A percentile compares a stretch with the other conserved stretches of the same genome.
phyloP scores from a whole-genome alignment of 2,113 vertebrate species.

The Kryptolebias marmoratus region DNA sequence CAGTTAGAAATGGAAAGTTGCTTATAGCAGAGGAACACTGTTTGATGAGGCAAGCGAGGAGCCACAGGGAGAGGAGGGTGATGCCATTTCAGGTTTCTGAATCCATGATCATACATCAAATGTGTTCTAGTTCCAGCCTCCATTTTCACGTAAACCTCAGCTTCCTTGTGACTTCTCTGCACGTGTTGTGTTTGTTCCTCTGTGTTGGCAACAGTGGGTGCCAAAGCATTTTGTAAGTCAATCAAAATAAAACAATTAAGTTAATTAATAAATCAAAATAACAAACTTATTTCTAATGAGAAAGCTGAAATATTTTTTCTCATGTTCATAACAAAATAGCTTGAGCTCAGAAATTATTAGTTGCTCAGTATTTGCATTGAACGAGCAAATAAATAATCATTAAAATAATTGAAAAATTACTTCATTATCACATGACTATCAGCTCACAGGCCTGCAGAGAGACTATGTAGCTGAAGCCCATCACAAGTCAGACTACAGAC shows the following conservation, averaged over 20 bases:
- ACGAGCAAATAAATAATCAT: no score
- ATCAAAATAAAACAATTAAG: no score
- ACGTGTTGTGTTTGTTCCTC: constrained; percentile 5
- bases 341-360: no score
- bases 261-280: no score
- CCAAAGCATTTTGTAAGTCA: not conserved
- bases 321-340: no score
- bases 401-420: no score
- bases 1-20: not conserved
- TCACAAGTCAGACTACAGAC: not conserved
- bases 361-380: no score
- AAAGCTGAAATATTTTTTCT: not conserved
- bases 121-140: constrained; percentile 45
- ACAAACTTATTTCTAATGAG: no score
- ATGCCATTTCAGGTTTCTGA: constrained; percentile 20
- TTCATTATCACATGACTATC: no score
- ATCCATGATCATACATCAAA: constrained; percentile 47
- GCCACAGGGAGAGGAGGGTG: constrained; percentile 18
- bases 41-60: constrained; percentile 15
- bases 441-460: not conserved
- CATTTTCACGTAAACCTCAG: constrained; percentile 15
- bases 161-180: not conserved
- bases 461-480: not conserved
- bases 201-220: not conserved
- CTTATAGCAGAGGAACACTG: constrained; percentile 13